Evolutionary conservation across 2,113 vertebrate species (phyloP), one percentile per base, ranked within the genome.

Genomic region (Tilapia sparmanii): DNA sequence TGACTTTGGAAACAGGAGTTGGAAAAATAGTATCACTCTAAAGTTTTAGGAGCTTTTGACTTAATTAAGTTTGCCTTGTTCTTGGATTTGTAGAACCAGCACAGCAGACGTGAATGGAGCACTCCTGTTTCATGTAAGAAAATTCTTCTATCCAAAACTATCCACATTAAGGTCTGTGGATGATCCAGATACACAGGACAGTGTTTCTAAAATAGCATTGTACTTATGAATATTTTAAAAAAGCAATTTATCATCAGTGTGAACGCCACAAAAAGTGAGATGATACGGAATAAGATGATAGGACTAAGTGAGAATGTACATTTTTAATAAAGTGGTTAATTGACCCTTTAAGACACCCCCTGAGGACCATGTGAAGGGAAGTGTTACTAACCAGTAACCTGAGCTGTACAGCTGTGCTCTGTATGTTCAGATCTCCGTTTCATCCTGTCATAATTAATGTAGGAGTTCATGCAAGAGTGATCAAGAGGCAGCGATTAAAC

Each of bases 371-470:
- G 61, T 79, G 81, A 52, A 73, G 84, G 81, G 83, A 52, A 76
- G 84, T 81, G 85, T 90, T 53, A 29, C 35, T 78, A 12, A 79
- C 52, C 4, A 59, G 84, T 52, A 91, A 91, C 53, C 7, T 73
- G 82, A 92, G 83, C 79, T 47, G 35, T 13, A 22, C 15, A n/a
- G 55, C 50, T 55, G 42, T 22, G 31, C n/a, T 50, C 80, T 83
- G n/a, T 81, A 54, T 71, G 22, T 83, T 59, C 84, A 55, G 57
- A 50, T 79, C 76, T 92, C 84, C 59, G 45, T 89, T 92, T 91
- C 84, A 87, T 87, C 59, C 80, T 73, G 66, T 90, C 87, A 92
- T 93, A 22, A 91, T 86, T 35, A 91, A 88, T 90, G 86, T 89
- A 93, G 54, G 29, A 84, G 85, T 80, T 94, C 85, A 91, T 45